Evolutionary conservation across 2,888 invertebrate genomes (phyloP).

Genomic region (Pheosia tremula): DNA sequence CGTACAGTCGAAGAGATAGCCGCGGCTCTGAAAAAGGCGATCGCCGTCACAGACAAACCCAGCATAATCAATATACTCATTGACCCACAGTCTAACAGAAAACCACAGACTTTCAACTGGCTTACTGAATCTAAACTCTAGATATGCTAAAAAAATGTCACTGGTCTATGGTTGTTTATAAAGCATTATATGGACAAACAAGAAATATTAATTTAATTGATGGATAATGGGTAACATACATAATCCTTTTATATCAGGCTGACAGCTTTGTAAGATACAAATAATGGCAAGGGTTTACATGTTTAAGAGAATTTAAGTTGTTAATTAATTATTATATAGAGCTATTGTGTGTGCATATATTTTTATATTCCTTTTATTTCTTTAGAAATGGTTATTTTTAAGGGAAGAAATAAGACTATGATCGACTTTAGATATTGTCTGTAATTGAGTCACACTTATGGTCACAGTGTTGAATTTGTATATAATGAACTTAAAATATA

Average conservation of each 20-base stretch:
- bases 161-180: not conserved
- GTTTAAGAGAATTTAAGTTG: not conserved
- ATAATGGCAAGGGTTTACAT: not conserved
- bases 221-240: not conserved
- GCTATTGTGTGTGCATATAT: not conserved
- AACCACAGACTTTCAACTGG: slow-evolving; percentile 96
- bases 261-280: not conserved
- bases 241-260: slow-evolving; percentile 1
- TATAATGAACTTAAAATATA: slow-evolving; percentile 78
- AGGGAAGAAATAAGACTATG: slow-evolving; percentile 32
- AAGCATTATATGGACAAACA: too few relatives aligned
- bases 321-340: not conserved
- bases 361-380: not conserved
- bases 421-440: slow-evolving; percentile 69
- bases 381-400: not conserved
- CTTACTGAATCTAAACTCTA: slow-evolving; percentile 95
- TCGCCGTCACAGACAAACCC: slow-evolving; percentile 89
- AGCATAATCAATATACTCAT: slow-evolving; percentile 96
- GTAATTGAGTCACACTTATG: slow-evolving; percentile 72
- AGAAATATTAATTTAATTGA: too few relatives aligned
- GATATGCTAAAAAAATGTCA: slow-evolving; percentile 46
- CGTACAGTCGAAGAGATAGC: slow-evolving; percentile 91
- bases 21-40: slow-evolving; percentile 87
- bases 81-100: slow-evolving; percentile 93
- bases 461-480: slow-evolving; percentile 69